Evolutionary conservation across 2,797 vertebrate species (phyloP).

Genomic region (Artibeus lituratus): DNA sequence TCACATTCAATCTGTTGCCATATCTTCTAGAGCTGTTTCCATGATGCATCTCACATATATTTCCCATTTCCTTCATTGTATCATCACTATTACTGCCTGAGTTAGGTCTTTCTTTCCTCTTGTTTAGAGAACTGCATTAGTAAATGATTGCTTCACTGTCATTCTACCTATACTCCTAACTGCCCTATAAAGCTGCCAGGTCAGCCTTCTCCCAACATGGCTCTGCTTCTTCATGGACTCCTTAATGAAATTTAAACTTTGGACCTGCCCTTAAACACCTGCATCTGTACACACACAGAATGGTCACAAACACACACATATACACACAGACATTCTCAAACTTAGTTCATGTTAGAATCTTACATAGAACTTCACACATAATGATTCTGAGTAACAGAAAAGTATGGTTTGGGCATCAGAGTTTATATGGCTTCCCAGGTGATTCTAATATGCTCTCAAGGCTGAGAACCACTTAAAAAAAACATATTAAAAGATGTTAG

Average conservation of each 20-base stretch:
- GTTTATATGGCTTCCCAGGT: not conserved
- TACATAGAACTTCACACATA: not conserved
- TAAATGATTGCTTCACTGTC: not conserved
- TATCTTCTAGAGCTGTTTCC: not conserved
- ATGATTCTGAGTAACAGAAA: not conserved
- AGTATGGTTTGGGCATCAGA: not conserved
- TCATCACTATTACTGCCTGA: not conserved
- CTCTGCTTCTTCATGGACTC: not conserved
- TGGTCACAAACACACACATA: not conserved
- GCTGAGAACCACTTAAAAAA: not conserved
- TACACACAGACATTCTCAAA: not conserved
- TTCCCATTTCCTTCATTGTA: not conserved
- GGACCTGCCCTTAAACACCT: not conserved
- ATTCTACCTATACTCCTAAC: not conserved
- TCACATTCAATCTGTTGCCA: conserved; percentile 34
- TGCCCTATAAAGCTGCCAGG: not conserved
- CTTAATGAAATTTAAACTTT: not conserved
- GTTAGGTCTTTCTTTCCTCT: not conserved
- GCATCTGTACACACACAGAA: not conserved
- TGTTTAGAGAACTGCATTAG: not conserved
- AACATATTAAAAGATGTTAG: not conserved
- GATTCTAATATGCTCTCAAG: not conserved
- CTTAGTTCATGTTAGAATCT: not conserved
- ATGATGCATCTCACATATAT: not conserved
- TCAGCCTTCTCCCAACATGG: not conserved